Conservation (phyloP, 2,888 invertebrate genomes). For the Drosophila maculinotata region DNA sequence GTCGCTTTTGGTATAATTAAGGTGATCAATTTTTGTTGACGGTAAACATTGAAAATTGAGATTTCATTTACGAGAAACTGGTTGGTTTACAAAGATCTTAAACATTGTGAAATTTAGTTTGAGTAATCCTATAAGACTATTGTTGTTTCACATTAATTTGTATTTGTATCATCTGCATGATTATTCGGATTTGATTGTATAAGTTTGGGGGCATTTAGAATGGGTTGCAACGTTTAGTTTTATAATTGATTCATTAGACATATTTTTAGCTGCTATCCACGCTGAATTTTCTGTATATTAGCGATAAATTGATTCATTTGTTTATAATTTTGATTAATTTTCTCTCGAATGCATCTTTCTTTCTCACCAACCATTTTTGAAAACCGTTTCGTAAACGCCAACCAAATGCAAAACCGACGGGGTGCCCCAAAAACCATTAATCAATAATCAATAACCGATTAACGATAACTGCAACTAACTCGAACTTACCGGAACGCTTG, state of each 20-base stretch:
- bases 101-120: too few species aligned
- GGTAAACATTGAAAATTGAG: too few species aligned
- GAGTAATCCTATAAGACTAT: too few species aligned
- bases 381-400: slow-evolving; percentile 33
- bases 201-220: too few species aligned
- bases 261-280: slow-evolving; percentile 2
- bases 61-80: too few species aligned
- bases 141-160: too few species aligned
- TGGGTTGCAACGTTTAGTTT: too few species aligned
- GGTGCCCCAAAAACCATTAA: slow-evolving; percentile 16
- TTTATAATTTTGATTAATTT: slow-evolving; percentile 58
- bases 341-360: slow-evolving; percentile 56
- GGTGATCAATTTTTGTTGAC: too few species aligned
- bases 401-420: slow-evolving; percentile 45
- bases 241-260: neutral
- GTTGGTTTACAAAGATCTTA: too few species aligned
- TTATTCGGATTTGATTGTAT: too few species aligned
- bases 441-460: slow-evolving; percentile 21
- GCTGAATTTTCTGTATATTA: slow-evolving; percentile 12
- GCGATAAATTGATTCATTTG: slow-evolving; percentile 40
- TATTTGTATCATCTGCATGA: too few species aligned
- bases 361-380: slow-evolving; percentile 44
- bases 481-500: neutral
- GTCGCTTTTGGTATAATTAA: too few species aligned
- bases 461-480: slow-evolving; percentile 33